Evolutionary conservation across 53 echinoderm and acorn worm genomes (phyloP).

Genomic region (Patiria pectinifera): DNA sequence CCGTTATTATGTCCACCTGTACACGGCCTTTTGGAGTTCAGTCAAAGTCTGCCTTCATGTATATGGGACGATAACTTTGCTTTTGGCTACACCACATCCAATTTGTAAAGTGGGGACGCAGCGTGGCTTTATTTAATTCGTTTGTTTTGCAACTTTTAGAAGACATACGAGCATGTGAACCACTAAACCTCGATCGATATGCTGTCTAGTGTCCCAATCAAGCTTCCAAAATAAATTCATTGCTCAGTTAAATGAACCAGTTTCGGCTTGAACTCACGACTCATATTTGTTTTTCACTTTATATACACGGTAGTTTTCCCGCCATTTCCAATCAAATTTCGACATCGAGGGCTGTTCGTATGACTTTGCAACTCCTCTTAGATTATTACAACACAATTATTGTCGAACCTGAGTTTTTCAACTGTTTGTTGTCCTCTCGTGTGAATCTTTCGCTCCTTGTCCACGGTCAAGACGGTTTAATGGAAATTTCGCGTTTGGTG

Average conservation of each 20-base stretch:
- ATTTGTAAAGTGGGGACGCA: not conserved
- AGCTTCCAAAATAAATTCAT: not conserved
- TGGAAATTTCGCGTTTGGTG: too few species aligned
- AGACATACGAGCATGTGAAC: not conserved
- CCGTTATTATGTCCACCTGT: slow-evolving; percentile 48
- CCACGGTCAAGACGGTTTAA: too few species aligned
- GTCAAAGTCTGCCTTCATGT: not conserved
- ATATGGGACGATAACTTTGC: slow-evolving; percentile 4
- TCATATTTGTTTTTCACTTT: not conserved
- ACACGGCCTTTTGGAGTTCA: not conserved
- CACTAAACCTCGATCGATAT: not conserved
- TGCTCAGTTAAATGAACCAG: not conserved
- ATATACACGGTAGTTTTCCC: not conserved
- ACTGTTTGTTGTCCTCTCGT: too few species aligned
- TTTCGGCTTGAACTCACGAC: not conserved
- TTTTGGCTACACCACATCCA: not conserved
- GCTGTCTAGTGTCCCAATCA: not conserved
- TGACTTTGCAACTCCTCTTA: not conserved
- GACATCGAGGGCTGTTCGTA: not conserved
- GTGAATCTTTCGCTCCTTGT: too few species aligned
- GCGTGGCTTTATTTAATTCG: not conserved
- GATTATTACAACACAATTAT: too few species aligned
- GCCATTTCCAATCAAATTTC: not conserved
- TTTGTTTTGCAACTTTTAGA: not conserved
- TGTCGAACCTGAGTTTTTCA: too few species aligned